Conservation (phyloP, 2,797 vertebrate genomes). For the Lagocephalus sceleratus region DNA sequence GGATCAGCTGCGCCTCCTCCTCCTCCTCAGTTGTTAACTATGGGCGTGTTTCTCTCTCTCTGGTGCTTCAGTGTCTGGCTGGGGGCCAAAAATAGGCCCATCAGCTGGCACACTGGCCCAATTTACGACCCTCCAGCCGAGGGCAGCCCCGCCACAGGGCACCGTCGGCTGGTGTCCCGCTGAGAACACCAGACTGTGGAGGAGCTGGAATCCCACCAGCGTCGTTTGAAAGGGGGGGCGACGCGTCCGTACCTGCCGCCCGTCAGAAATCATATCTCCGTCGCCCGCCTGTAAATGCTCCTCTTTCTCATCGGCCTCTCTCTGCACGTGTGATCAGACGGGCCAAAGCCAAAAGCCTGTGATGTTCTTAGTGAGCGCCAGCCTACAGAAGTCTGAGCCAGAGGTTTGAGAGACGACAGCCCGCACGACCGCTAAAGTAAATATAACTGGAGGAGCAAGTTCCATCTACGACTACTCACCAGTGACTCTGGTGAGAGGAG, state of each 20-base stretch:
- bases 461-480: slow-evolving; percentile 31
- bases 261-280: slow-evolving; percentile 12
- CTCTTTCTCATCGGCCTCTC: slow-evolving; percentile 8
- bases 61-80: slow-evolving; percentile 55
- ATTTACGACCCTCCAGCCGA: slow-evolving; percentile 56
- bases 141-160: slow-evolving; percentile 37
- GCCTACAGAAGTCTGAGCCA: slow-evolving; percentile 49
- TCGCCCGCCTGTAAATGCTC: slow-evolving; percentile 5
- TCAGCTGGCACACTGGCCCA: slow-evolving; percentile 70
- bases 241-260: slow-evolving; percentile 8
- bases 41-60: slow-evolving; percentile 26
- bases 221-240: slow-evolving; percentile 6
- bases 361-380: slow-evolving; percentile 57
- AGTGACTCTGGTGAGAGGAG: slow-evolving; percentile 29
- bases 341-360: slow-evolving; percentile 41
- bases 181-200: slow-evolving; percentile 29
- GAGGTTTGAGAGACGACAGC: slow-evolving; percentile 51
- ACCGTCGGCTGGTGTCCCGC: slow-evolving; percentile 36
- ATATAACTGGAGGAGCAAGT: slow-evolving; percentile 59
- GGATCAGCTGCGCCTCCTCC: slow-evolving; percentile 58
- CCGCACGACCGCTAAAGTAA: slow-evolving; percentile 52
- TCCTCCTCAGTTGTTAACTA: slow-evolving; percentile 48
- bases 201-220: slow-evolving; percentile 34
- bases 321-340: slow-evolving; percentile 48
- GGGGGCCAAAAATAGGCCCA: slow-evolving; percentile 64